A percentile compares a stretch with the other conserved stretches of the same genome.
Conservation (phyloP, 2,797 vertebrate genomes). For the Eulemur coronatus region DNA sequence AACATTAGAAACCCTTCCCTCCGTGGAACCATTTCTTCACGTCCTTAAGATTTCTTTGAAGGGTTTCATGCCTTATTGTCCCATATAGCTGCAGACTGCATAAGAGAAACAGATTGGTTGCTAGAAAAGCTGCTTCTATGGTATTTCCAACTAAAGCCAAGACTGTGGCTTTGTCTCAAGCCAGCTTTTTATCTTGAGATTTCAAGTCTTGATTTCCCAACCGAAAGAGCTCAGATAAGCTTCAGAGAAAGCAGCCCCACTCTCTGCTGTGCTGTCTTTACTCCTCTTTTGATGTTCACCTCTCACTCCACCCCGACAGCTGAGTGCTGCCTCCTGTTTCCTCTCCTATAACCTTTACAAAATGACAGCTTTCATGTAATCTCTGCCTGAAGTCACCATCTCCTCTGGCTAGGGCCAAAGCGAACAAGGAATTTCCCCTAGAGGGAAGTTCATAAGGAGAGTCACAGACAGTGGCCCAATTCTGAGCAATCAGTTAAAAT, state of each 20-base stretch:
- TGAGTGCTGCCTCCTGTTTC: not conserved
- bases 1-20: not conserved
- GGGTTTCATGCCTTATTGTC: not conserved
- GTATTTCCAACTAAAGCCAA: not conserved
- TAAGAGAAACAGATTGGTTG: not conserved
- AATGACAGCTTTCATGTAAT: constrained; percentile 21
- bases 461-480: not conserved
- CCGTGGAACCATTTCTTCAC: not conserved
- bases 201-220: constrained; percentile 39
- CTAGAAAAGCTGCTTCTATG: not conserved
- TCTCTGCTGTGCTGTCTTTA: not conserved
- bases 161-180: constrained; percentile 21
- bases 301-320: not conserved
- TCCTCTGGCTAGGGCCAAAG: not conserved
- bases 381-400: not conserved
- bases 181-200: constrained; percentile 29
- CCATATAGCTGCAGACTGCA: not conserved
- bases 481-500: not conserved
- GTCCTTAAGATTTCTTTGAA: not conserved
- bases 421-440: not conserved
- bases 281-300: not conserved
- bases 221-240: not conserved
- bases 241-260: not conserved
- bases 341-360: constrained; percentile 6
- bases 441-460: not conserved